Conservation (phyloP, 1,140 invertebrate species). For the Augochlora pura region DNA sequence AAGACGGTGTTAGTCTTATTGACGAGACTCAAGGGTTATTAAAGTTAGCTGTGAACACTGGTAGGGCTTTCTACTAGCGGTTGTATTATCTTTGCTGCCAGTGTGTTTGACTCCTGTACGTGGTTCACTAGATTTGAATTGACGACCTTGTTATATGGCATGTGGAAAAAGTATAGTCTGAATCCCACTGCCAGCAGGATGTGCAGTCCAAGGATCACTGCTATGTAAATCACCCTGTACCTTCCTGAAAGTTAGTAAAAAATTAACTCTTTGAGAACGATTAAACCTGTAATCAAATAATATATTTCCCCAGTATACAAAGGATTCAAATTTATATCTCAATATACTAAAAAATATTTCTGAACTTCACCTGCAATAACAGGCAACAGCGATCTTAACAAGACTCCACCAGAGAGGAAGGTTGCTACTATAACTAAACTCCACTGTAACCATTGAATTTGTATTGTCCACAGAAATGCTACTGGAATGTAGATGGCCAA, state of each 20-base stretch:
- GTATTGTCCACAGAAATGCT: slow-evolving; percentile 95
- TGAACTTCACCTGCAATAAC: slow-evolving; percentile 82
- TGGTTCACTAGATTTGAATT: not conserved
- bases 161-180: slow-evolving; percentile 88
- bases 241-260: slow-evolving; percentile 75
- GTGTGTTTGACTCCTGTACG: not conserved
- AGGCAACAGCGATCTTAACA: slow-evolving; percentile 90
- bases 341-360: not conserved
- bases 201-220: slow-evolving; percentile 87
- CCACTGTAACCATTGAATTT: slow-evolving; percentile 93
- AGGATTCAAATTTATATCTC: not conserved
- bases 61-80: too few species aligned
- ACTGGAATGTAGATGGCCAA: slow-evolving; percentile 96
- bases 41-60: too few species aligned
- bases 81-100: too few species aligned
- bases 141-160: slow-evolving; percentile 57
- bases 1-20: slow-evolving; percentile 12
- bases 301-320: not conserved
- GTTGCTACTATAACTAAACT: slow-evolving; percentile 89
- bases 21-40: too few species aligned
- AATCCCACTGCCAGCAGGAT: slow-evolving; percentile 91
- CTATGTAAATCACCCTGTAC: slow-evolving; percentile 85
- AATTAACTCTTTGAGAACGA: not conserved
- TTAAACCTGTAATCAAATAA: too few species aligned
- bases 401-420: slow-evolving; percentile 90